phyloP scores from a whole-genome alignment of 92 coral and sea anemone species.

The Plumapathes pennacea region DNA sequence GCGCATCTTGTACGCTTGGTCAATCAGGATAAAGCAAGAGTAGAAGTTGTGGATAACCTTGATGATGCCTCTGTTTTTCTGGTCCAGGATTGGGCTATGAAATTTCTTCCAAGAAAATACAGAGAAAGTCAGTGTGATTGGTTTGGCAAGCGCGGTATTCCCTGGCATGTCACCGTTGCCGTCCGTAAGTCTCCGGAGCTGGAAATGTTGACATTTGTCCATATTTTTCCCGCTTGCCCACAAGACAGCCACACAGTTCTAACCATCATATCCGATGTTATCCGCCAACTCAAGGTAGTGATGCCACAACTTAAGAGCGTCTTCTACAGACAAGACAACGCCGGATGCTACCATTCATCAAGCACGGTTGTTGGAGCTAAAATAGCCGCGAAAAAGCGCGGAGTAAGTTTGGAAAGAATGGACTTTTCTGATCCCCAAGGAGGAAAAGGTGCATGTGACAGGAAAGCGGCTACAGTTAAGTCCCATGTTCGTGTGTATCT shows the following conservation, averaged over 20 bases:
- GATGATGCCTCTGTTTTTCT: too few relatives aligned
- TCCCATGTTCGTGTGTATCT: slow-evolving; percentile 18
- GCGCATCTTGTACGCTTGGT: too few relatives aligned
- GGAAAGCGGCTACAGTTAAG: slow-evolving; percentile 42
- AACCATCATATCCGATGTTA: slow-evolving; percentile 29
- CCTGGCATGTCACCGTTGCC: slow-evolving; percentile 33
- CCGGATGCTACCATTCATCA: slow-evolving; percentile 42
- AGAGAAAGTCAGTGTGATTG: too few relatives aligned
- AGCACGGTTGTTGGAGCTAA: slow-evolving; percentile 4
- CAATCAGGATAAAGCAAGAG: too few relatives aligned
- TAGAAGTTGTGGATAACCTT: too few relatives aligned
- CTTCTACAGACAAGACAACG: slow-evolving; percentile 29
- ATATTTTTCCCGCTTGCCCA: slow-evolving; percentile 22
- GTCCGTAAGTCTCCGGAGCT: slow-evolving; percentile 5
- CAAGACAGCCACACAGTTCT: slow-evolving; percentile 37
- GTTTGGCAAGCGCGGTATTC: slow-evolving; percentile 22
- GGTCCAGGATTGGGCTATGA: too few relatives aligned
- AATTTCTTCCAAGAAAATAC: too few relatives aligned
- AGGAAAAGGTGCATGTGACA: slow-evolving; percentile 56
- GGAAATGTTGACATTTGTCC: slow-evolving; percentile 35
- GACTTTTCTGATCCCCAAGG: slow-evolving; percentile 62
- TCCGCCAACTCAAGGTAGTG: slow-evolving; percentile 6
- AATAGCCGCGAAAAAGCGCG: slow-evolving; percentile 8
- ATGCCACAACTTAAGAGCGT: slow-evolving; percentile 24
- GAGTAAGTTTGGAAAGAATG: background rate